These are phyloP conservation scores for Lepus europaeus DNA, from an alignment of 2,113 vertebrate genomes.

Conservation along the genomic window DNA sequence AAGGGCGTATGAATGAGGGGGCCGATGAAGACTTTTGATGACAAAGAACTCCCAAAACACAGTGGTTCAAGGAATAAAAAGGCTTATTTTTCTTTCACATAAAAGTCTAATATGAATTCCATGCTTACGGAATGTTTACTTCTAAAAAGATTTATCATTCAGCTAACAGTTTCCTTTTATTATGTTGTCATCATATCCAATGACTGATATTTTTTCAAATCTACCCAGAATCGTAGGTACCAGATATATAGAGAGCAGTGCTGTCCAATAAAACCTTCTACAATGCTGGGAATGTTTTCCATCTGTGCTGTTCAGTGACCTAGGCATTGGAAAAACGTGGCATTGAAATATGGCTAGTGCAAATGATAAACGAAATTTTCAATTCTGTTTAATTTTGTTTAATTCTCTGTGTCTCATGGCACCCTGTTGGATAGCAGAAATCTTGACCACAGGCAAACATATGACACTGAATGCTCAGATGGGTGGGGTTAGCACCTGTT, in stretches of 20 bases:
- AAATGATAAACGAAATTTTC: neutral
- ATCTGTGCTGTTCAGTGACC: neutral
- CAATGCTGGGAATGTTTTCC: neutral
- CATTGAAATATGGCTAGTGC: neutral
- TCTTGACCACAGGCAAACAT: neutral
- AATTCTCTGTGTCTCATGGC: neutral
- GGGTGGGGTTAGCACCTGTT: neutral
- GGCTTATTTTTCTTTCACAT: neutral
- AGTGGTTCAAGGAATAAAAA: neutral
- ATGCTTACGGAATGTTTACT: neutral
- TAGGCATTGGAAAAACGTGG: neutral
- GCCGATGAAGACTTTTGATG: neutral
- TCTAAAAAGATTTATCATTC: neutral
- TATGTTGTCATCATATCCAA: neutral
- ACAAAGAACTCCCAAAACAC: neutral
- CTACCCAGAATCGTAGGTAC: neutral
- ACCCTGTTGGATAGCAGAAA: neutral
- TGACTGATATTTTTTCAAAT: neutral
- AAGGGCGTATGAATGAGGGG: neutral
- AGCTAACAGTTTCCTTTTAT: neutral
- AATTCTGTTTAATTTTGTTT: slow-evolving; percentile 16
- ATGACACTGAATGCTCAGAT: neutral
- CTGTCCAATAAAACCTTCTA: neutral
- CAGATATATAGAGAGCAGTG: neutral
- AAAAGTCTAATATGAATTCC: neutral